Evolutionary conservation across 1,140 invertebrate species (phyloP).

Genomic region (Procambarus clarkii): DNA sequence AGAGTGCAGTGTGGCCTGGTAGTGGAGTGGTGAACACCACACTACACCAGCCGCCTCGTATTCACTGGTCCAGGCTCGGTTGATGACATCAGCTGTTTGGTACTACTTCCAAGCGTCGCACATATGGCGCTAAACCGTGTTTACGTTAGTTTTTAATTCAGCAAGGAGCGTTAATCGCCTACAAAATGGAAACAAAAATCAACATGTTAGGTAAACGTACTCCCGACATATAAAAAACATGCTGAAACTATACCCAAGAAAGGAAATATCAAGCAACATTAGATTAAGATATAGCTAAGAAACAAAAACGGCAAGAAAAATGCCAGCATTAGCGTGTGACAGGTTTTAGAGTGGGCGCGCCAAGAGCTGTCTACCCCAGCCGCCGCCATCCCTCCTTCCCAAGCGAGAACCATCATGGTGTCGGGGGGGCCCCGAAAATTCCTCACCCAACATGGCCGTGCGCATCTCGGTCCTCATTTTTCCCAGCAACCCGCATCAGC

Average conservation of each 20-base stretch:
- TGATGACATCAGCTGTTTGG: not conserved
- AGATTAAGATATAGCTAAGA: not conserved
- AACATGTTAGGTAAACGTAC: no score
- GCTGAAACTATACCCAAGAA: not conserved
- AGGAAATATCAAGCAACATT: not conserved
- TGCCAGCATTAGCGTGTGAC: conserved; percentile 27
- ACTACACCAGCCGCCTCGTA: not conserved
- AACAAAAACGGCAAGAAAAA: not conserved
- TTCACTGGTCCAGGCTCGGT: not conserved
- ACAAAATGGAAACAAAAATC: no score
- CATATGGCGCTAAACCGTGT: not conserved
- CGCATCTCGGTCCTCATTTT: conserved; percentile 42
- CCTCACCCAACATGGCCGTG: conserved; percentile 51
- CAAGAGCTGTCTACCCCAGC: not conserved
- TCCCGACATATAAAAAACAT: not conserved
- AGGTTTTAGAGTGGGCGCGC: conserved; percentile 33
- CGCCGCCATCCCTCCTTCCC: conserved; percentile 6
- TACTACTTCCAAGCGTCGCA: not conserved
- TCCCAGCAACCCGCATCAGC: conserved; percentile 45
- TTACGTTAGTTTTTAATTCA: no score
- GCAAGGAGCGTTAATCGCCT: no score
- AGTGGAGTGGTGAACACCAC: not conserved
- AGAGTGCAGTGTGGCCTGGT: not conserved
- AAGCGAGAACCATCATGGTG: conserved; percentile 18
- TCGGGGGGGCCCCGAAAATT: conserved; percentile 42